These are phyloP conservation scores for Cephus cinctus DNA, from an alignment of 1,140 invertebrate genomes.

Conservation along the genomic window DNA sequence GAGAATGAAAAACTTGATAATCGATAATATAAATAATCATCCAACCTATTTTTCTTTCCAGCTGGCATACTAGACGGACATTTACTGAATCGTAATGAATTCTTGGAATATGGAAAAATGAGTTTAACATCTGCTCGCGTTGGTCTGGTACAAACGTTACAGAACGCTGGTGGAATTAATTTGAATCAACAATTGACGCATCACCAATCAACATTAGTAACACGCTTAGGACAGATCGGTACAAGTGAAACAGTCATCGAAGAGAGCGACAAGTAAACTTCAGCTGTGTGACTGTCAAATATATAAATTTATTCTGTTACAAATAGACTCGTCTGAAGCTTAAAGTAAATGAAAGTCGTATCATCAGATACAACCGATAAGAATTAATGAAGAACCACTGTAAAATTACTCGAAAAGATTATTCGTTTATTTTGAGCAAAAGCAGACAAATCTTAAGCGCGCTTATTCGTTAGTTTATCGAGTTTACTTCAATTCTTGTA, in stretches of 20 bases:
- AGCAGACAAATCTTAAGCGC: too few species aligned
- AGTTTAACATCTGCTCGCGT: constrained; percentile 61
- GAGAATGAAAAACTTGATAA: neutral
- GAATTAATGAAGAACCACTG: too few species aligned
- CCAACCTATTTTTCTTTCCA: constrained; percentile 45
- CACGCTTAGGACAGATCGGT: constrained; percentile 61
- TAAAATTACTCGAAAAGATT: too few species aligned
- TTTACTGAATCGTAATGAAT: constrained; percentile 65
- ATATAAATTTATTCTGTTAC: too few species aligned
- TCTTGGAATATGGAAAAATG: constrained; percentile 63
- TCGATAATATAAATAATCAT: constrained; percentile 7
- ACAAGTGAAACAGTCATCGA: constrained; percentile 37
- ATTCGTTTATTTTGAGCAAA: too few species aligned
- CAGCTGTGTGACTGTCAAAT: too few species aligned
- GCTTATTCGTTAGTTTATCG: neutral
- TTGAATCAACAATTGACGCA: constrained; percentile 66
- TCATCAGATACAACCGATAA: too few species aligned
- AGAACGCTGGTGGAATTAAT: constrained; percentile 60
- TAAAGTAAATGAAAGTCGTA: too few species aligned
- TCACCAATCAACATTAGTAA: constrained; percentile 66
- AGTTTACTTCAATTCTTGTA: neutral
- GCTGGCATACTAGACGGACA: constrained; percentile 67
- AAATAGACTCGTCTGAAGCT: too few species aligned
- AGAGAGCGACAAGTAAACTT: too few species aligned
- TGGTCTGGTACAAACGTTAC: constrained; percentile 64